Base-by-base conservation (phyloP, 2,888 invertebrate species). In the Neoascia interrupta region DNA sequence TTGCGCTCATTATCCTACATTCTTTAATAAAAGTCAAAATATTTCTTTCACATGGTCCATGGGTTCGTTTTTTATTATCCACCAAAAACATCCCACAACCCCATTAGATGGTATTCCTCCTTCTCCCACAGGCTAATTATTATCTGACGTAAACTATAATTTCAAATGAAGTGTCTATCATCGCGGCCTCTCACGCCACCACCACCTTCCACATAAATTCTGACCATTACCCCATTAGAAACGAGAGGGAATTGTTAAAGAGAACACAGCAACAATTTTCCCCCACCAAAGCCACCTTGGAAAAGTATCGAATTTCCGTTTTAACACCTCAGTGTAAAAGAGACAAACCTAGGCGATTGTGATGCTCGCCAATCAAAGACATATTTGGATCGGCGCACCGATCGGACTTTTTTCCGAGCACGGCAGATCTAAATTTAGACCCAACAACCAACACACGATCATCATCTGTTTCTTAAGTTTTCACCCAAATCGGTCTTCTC, bases 251-350 rank as follows among this genome's bases (percentile, higher is more conserved):
- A n/a, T n/a, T n/a, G n/a, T n/a, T n/a, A n/a, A n/a, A 34, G 3
- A 28, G 16, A 49, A 28, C 31, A 60, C 53, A 31, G 28, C 47
- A 39, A 26, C 16, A 10, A 36, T 47, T 54, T 6, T 34, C 49
- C 76, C 76, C 63, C 70, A 64, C 76, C 58, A 39, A 6, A 31
- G 21, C 31, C 49, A 63, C 69, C n/a, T n/a, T n/a, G n/a, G 51
- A 61, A 82, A 84, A 82, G 85, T 87, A 88, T 88, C 88, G 85
- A 85, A 86, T 88, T 88, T 88, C 88, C 84, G 86, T 85, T 21
- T 84, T 84, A 84, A 85, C 84, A 82, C 84, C 83, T 83, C 83
- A 82, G 85, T 82, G 74, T 81, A 83, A 88, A 83, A 85, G 87
- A 87, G 88, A 86, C 85, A 84, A 84, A 86, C 83, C 84, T 74